Conservation (phyloP, 2,888 invertebrate genomes). For the Archaeoteleia sp. region DNA sequence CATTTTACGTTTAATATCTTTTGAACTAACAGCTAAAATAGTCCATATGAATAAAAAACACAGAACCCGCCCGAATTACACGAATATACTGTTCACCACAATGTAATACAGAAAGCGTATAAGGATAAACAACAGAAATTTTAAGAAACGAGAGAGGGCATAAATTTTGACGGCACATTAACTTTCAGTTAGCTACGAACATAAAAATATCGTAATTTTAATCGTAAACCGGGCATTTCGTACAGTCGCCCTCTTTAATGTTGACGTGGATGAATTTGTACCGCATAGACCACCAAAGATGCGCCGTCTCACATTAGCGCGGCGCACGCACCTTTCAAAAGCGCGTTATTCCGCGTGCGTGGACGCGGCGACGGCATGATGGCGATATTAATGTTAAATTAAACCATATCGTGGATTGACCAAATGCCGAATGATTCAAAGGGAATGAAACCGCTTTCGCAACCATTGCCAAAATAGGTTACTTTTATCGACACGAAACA, state of each 20-base stretch:
- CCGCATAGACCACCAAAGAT: constrained; percentile 65
- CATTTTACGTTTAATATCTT: too few relatives aligned
- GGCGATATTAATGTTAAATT: constrained; percentile 67
- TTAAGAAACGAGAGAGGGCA: constrained; percentile 16
- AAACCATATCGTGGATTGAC: constrained; percentile 56
- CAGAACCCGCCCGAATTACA: too few relatives aligned
- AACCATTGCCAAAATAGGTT: constrained; percentile 13
- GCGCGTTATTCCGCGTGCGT: constrained; percentile 42
- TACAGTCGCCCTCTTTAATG: constrained; percentile 49
- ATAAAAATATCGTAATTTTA: constrained; percentile 69
- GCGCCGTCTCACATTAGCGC: constrained; percentile 37
- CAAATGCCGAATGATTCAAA: constrained; percentile 24
- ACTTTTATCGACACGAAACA: too few relatives aligned
- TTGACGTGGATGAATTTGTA: constrained; percentile 63
- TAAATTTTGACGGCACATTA: constrained; percentile 63
- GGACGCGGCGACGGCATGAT: constrained; percentile 53
- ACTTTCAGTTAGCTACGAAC: constrained; percentile 67
- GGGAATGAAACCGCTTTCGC: constrained; percentile 10
- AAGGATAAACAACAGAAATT: constrained; percentile 18
- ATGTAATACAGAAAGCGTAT: constrained; percentile 1
- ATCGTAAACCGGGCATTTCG: constrained; percentile 62
- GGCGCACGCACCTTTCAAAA: constrained; percentile 37
- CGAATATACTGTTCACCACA: too few relatives aligned
- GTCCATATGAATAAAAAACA: too few relatives aligned
- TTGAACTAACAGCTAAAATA: too few relatives aligned